These are phyloP conservation scores for Melanostigma gelatinosum DNA, from an alignment of 2,113 vertebrate genomes.

Conservation along the genomic window DNA sequence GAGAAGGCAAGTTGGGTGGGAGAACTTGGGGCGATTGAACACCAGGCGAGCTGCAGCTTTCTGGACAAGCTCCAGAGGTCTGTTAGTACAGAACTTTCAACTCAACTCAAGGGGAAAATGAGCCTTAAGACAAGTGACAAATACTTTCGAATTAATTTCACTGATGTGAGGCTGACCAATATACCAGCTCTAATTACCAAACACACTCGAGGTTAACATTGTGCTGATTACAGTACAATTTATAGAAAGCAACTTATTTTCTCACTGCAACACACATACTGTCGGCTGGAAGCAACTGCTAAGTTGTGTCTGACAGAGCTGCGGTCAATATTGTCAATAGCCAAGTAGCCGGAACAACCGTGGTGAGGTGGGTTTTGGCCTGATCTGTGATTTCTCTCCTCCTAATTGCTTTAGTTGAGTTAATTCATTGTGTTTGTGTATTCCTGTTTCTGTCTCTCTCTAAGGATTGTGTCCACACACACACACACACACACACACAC, in stretches of 20 bases:
- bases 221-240: slow-evolving; percentile 52
- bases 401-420: slow-evolving; percentile 61
- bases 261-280: slow-evolving; percentile 44
- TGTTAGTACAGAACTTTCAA: neutral
- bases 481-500: slow-evolving; percentile 23
- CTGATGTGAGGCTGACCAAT: neutral
- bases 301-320: slow-evolving; percentile 57
- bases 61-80: no score
- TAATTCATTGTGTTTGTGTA: slow-evolving; percentile 44
- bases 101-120: neutral
- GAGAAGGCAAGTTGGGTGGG: no score
- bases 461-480: slow-evolving; percentile 7
- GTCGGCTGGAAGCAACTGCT: slow-evolving; percentile 40
- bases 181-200: neutral
- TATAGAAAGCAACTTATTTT: slow-evolving; percentile 41
- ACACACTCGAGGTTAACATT: slow-evolving; percentile 10
- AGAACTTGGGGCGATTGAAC: no score
- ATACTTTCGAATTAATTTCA: neutral
- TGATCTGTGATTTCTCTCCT: slow-evolving; percentile 36
- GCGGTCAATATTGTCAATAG: slow-evolving; percentile 70
- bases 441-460: slow-evolving; percentile 25
- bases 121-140: neutral
- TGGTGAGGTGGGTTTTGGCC: slow-evolving; percentile 41
- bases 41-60: no score
- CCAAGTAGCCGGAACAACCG: slow-evolving; percentile 56